Percentiles rank a stretch among this genome's conserved stretches.
Evolutionary conservation across 2,888 invertebrate genomes (phyloP).

Genomic region (Tolmerus cingulatus): DNA sequence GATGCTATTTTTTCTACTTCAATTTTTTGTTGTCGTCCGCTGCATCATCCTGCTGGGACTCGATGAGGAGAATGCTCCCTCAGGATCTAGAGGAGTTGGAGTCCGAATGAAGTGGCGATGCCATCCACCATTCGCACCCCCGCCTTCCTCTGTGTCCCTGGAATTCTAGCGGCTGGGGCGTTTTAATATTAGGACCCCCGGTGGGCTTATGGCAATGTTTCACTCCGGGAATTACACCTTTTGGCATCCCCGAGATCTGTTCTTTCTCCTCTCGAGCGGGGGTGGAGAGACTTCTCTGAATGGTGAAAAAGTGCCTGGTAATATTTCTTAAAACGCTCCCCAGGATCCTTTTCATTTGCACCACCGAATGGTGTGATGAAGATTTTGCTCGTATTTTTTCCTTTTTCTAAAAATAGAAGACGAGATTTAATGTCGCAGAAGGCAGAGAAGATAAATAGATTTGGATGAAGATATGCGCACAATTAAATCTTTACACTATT

Average conservation of each 20-base stretch:
- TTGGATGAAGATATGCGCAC: neutral
- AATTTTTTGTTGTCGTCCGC: neutral
- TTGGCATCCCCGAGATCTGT: neutral
- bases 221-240: slow-evolving; percentile 25
- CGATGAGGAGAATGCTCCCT: neutral
- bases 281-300: neutral
- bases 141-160: neutral
- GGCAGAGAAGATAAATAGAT: neutral
- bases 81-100: neutral
- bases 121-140: neutral
- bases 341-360: neutral
- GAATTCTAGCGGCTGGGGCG: neutral
- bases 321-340: slow-evolving; percentile 3
- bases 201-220: slow-evolving; percentile 18
- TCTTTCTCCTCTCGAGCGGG: neutral
- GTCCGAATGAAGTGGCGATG: neutral
- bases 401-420: neutral
- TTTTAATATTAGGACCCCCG: slow-evolving; percentile 27
- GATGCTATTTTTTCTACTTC: neutral
- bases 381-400: neutral
- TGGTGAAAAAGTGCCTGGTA: neutral
- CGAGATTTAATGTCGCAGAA: neutral
- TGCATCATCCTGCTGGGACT: neutral
- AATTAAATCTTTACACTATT: neutral
- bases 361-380: neutral